phyloP scores from a whole-genome alignment of 2,113 vertebrate genomes.

The Pholis gunnellus region DNA sequence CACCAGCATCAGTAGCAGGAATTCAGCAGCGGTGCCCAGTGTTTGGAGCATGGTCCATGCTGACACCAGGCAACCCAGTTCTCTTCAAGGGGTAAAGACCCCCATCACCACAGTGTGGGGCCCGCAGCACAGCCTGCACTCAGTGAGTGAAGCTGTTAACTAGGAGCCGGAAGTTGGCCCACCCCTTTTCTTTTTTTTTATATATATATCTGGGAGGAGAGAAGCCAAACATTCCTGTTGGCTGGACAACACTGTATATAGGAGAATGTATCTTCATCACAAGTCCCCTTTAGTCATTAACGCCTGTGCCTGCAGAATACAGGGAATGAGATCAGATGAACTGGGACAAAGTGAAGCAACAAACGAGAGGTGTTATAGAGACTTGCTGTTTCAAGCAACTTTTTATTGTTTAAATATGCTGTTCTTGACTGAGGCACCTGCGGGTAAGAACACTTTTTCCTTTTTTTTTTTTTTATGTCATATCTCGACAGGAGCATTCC shows the following conservation, averaged over 20 bases:
- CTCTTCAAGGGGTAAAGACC: conserved; percentile 65
- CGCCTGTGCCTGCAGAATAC: conserved; percentile 35
- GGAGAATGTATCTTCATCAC: conserved; percentile 62
- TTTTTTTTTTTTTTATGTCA: conserved; percentile 10
- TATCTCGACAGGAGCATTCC: conserved; percentile 40
- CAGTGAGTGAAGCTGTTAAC: conserved; percentile 82
- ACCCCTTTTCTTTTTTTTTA: neutral
- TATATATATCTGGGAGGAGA: neutral
- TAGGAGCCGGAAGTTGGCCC: conserved; percentile 40
- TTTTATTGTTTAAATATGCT: conserved; percentile 44
- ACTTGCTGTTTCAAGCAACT: conserved; percentile 37
- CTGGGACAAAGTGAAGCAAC: conserved; percentile 10
- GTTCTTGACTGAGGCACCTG: conserved; percentile 2
- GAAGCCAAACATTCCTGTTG: conserved; percentile 12
- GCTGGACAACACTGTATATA: conserved; percentile 54
- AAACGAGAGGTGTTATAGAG: conserved; percentile 25
- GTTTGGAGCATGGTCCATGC: conserved; percentile 80
- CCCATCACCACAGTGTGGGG: conserved; percentile 78
- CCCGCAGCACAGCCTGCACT: conserved; percentile 71
- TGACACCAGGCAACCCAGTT: conserved; percentile 63
- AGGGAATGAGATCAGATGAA: conserved; percentile 14
- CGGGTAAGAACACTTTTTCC: conserved; percentile 6
- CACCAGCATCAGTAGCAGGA: conserved; percentile 35
- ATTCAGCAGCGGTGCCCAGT: conserved; percentile 56
- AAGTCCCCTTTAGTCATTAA: conserved; percentile 12